A percentile compares a stretch with the other conserved stretches of the same genome.
Evolutionary conservation across 1,140 invertebrate genomes (phyloP).

Genomic region (Portunus trituberculatus): DNA sequence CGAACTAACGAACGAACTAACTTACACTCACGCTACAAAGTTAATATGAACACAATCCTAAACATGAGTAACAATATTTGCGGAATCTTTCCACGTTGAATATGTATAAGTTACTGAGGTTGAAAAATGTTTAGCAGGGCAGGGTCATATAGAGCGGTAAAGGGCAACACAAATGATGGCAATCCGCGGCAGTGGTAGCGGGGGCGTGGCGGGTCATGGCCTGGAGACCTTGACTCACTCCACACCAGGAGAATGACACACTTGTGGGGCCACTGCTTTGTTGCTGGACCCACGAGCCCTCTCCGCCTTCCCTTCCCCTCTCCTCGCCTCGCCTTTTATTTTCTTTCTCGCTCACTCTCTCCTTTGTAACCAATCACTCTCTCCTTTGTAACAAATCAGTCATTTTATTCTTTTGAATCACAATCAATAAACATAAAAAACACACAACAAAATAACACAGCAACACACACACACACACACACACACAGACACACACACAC

Average conservation of each 20-base stretch:
- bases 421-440: no score
- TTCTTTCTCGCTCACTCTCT: background rate
- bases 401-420: no score
- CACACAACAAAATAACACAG: no score
- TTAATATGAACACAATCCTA: background rate
- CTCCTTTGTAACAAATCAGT: no score
- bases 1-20: no score
- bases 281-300: background rate
- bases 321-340: background rate
- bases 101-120: background rate
- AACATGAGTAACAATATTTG: no score
- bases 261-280: background rate
- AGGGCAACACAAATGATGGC: background rate
- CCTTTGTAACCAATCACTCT: no score
- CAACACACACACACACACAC: no score
- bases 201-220: slow-evolving; percentile 14
- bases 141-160: background rate
- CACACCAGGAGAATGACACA: background rate
- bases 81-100: background rate
- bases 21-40: no score
- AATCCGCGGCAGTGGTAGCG: background rate
- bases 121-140: background rate
- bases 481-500: no score
- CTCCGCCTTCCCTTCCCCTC: background rate
- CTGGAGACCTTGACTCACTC: background rate